A percentile compares a stretch with the other conserved stretches of the same genome.
These are phyloP conservation scores for Galeopsomyia nigrocyanea DNA, from an alignment of 2,888 invertebrate genomes.

Conservation along the genomic window DNA sequence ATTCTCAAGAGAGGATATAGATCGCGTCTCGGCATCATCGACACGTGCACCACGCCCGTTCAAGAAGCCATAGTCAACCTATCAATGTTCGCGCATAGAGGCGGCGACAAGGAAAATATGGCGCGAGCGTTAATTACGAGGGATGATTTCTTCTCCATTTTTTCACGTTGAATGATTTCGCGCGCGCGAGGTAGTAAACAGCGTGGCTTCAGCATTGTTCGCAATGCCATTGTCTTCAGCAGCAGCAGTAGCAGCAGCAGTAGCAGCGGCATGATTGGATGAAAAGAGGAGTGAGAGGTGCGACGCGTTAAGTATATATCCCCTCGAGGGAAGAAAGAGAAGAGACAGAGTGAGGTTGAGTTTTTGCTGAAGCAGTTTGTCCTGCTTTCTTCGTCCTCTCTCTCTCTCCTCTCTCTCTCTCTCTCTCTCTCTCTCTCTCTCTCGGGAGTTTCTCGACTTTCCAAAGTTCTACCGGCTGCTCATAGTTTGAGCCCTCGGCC, in stretches of 20 bases:
- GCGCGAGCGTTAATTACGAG: slow-evolving; percentile 55
- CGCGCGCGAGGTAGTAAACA: slow-evolving; percentile 57
- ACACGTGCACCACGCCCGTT: background rate
- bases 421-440: too few species aligned
- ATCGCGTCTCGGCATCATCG: background rate
- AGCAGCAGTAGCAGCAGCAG: background rate
- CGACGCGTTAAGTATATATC: background rate
- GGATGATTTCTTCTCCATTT: slow-evolving; percentile 58
- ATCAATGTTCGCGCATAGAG: background rate
- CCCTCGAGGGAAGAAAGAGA: slow-evolving; percentile 20
- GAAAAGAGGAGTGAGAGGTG: background rate
- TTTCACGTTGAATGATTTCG: slow-evolving; percentile 61
- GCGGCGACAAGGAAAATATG: background rate
- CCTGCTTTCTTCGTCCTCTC: slow-evolving; percentile 20
- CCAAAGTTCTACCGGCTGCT: slow-evolving; percentile 20
- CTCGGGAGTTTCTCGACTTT: slow-evolving; percentile 29
- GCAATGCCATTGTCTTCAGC: slow-evolving; percentile 58
- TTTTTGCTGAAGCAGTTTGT: slow-evolving; percentile 42
- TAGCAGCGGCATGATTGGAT: slow-evolving; percentile 22
- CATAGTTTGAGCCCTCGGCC: background rate
- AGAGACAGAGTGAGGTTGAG: slow-evolving; percentile 42
- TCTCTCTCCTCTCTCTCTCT: too few species aligned
- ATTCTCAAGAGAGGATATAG: slow-evolving; percentile 10
- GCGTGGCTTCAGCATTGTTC: slow-evolving; percentile 59
- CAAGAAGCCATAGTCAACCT: background rate